phyloP scores from a whole-genome alignment of 2,113 vertebrate species.

The Pao palembangensis region DNA sequence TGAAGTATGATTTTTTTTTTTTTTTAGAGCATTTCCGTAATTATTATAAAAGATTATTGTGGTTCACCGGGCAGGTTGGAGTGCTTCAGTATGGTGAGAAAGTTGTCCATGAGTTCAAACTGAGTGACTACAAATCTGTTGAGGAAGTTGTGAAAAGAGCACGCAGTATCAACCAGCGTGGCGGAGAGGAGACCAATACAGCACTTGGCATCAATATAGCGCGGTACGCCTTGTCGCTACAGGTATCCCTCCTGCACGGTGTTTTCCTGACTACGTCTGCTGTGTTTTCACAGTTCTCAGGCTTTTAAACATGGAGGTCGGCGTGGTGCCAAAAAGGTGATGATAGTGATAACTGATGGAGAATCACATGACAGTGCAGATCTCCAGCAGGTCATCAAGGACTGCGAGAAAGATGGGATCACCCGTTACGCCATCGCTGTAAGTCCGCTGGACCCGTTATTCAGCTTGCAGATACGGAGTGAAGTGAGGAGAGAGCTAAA shows the following conservation, averaged over 20 bases:
- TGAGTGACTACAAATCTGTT: conserved; percentile 91
- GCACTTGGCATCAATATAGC: conserved; percentile 94
- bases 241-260: not conserved
- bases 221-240: conserved; percentile 70
- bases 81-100: conserved; percentile 94
- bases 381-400: conserved; percentile 87
- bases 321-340: conserved; percentile 94
- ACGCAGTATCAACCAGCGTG: conserved; percentile 88
- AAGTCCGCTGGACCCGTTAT: conserved; percentile 59
- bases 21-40: not conserved
- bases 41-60: not conserved
- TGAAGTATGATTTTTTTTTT: not conserved
- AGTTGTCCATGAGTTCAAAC: conserved; percentile 90
- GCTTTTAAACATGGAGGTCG: conserved; percentile 93
- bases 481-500: no score
- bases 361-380: conserved; percentile 94
- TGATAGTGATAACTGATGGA: conserved; percentile 98
- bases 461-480: conserved; percentile 1
- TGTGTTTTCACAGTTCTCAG: conserved; percentile 66
- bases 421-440: conserved; percentile 94
- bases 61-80: conserved; percentile 80
- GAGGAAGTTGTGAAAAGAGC: conserved; percentile 91
- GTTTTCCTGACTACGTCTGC: not conserved
- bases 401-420: conserved; percentile 91
- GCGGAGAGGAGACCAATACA: conserved; percentile 92